phyloP scores from a whole-genome alignment of 2,888 invertebrate genomes.

The Phorcus lineatus region DNA sequence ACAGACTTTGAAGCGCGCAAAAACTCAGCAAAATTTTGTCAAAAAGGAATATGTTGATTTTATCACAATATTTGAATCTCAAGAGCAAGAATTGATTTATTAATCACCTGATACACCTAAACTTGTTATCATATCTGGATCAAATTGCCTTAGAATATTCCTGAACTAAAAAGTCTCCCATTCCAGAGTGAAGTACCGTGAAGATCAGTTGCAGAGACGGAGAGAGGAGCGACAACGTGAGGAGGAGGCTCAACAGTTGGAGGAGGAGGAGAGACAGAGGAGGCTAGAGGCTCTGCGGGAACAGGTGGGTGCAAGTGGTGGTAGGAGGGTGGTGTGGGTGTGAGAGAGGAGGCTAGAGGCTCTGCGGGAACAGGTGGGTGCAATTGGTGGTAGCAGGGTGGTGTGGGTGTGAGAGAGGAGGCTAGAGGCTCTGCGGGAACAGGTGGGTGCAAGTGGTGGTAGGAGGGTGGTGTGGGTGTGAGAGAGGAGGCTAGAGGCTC shows the following conservation, averaged over 20 bases:
- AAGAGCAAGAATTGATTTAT: too few species aligned
- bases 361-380: constrained; percentile 62
- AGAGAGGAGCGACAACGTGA: constrained; percentile 53
- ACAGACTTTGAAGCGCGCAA: too few species aligned
- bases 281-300: constrained; percentile 69
- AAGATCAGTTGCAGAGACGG: constrained; percentile 63
- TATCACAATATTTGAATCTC: too few species aligned
- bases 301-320: constrained; percentile 57
- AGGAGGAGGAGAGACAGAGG: constrained; percentile 65
- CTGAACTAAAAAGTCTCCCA: too few species aligned
- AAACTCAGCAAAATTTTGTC: too few species aligned
- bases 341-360: constrained; percentile 69
- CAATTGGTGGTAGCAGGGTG: constrained; percentile 44
- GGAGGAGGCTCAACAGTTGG: constrained; percentile 57
- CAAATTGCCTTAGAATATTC: not conserved
- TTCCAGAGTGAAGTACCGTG: constrained; percentile 63
- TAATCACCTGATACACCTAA: too few species aligned
- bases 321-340: constrained; percentile 59
- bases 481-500: constrained; percentile 68
- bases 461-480: constrained; percentile 62
- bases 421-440: constrained; percentile 67
- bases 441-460: constrained; percentile 67
- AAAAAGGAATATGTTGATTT: too few species aligned
- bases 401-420: constrained; percentile 66
- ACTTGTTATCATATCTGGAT: not conserved